Base-by-base conservation (phyloP, 2,113 vertebrate species). In the Bubo bubo region DNA sequence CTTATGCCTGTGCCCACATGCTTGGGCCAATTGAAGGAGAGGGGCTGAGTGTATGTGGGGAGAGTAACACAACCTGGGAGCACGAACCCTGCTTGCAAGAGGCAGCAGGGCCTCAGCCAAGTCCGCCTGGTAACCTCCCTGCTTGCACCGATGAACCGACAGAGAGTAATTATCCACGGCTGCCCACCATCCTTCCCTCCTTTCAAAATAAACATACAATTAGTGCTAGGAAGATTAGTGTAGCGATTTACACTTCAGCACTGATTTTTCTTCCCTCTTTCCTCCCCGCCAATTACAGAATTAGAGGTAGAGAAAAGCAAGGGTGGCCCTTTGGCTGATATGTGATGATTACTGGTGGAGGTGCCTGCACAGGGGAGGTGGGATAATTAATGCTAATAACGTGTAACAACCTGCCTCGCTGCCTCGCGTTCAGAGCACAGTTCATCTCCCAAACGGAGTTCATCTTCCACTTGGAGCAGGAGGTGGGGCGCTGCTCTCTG, bases 381-480 rank as follows among this genome's bases (percentile, higher is more conserved):
- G 83, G 73, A 75, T 95, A 94, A 95, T 97, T 95, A 94, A 85
- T 68, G 91, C 62, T 95, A 94, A 93, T 89, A 84, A 87, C 16
- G 3, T 70, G 75, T 86, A 88, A 88, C 77, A 45, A 85, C 92
- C 91, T 79, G 87, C 70, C 77, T 47, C 3, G 3, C 34, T 66
- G 79, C 50, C 37, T 79, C 2, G 2, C 12, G 0, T 52, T 63
- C 64, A 7, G 75, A 88, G 88, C 84, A 23, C 32, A 0, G 55
- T 23, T 84, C 87, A 30, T 34, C 82, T 82, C 88, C 90, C 22
- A 18, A 21, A 53, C 1, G 0, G 76, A 67, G 72, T n/a, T 92
- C 81, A 28, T 66, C 72, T 66, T 39, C n/a, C 34, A 2, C 47
- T 39, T 14, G 76, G 32, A 87, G 86, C 66, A 0, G 7, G 80